phyloP scores from a whole-genome alignment of 2,797 vertebrate species.

The Argyrosomus regius region DNA sequence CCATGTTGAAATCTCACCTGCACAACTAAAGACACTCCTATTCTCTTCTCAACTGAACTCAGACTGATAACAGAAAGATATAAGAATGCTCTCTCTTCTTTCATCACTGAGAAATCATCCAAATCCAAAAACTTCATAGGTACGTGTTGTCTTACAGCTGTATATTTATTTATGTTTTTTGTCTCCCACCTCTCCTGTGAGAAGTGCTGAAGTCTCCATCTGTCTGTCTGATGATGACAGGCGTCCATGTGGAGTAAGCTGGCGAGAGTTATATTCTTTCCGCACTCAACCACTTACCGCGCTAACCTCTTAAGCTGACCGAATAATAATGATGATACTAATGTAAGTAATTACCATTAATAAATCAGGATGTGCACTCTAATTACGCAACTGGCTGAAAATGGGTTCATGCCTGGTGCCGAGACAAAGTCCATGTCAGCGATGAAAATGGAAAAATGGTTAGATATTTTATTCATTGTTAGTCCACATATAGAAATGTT shows the following conservation, averaged over 20 bases:
- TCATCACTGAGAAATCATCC: no score
- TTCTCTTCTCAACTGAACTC: no score
- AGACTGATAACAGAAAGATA: no score
- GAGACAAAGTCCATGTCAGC: slow-evolving; percentile 37
- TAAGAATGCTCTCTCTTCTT: no score
- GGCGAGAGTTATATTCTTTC: slow-evolving; percentile 48
- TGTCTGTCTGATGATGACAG: slow-evolving; percentile 14
- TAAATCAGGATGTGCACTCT: slow-evolving; percentile 65
- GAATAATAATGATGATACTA: slow-evolving; percentile 76
- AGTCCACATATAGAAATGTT: slow-evolving; percentile 48
- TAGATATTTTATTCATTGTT: slow-evolving; percentile 62
- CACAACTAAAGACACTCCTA: no score
- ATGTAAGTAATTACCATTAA: slow-evolving; percentile 78
- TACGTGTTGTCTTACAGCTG: not conserved
- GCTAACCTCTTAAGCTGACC: slow-evolving; percentile 66
- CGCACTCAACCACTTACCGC: slow-evolving; percentile 66
- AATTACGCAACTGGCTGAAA: slow-evolving; percentile 51
- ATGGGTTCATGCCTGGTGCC: slow-evolving; percentile 48
- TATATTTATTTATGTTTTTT: slow-evolving; percentile 26
- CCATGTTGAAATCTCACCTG: no score
- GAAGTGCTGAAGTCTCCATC: slow-evolving; percentile 26
- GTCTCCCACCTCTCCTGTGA: slow-evolving; percentile 11
- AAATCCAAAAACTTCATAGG: no score
- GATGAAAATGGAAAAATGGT: slow-evolving; percentile 48
- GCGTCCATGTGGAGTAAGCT: slow-evolving; percentile 39